Percentiles rank a stretch among this genome's conserved stretches.
phyloP scores from a whole-genome alignment of 2,113 vertebrate genomes.

The Probosciger aterrimus region DNA sequence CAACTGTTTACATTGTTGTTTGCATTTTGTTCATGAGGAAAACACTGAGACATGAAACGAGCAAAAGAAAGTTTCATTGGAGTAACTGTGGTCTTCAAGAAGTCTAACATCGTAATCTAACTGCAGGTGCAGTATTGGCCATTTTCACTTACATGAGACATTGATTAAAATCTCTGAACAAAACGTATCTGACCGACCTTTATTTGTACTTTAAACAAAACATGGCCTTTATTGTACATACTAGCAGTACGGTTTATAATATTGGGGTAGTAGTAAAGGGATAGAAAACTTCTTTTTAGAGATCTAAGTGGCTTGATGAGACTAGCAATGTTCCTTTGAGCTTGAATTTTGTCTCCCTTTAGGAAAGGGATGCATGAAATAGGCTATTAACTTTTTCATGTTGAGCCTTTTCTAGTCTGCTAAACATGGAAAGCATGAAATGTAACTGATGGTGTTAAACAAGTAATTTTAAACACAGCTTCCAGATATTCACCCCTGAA shows the following conservation, averaged over 20 bases:
- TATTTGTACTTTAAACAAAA: background rate
- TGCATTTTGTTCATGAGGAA: background rate
- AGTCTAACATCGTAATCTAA: background rate
- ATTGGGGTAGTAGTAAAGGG: background rate
- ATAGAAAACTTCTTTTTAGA: background rate
- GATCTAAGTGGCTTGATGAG: background rate
- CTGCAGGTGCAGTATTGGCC: background rate
- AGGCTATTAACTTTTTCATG: background rate
- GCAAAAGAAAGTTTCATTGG: background rate
- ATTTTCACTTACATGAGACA: background rate
- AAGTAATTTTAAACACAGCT: background rate
- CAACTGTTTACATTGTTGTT: accelerated
- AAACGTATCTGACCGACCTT: background rate
- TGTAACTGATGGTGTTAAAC: background rate
- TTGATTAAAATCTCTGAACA: background rate
- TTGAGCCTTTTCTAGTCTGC: background rate
- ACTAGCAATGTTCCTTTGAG: background rate
- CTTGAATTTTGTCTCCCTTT: background rate
- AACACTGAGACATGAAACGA: background rate
- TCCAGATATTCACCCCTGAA: background rate
- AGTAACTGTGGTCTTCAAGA: background rate
- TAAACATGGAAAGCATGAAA: background rate
- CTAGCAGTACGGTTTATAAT: background rate
- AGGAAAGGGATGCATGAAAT: background rate
- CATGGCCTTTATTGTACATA: background rate